Evolutionary conservation across 35 echinoderm and acorn worm genomes (phyloP).

Genomic region (Acanthaster planci): DNA sequence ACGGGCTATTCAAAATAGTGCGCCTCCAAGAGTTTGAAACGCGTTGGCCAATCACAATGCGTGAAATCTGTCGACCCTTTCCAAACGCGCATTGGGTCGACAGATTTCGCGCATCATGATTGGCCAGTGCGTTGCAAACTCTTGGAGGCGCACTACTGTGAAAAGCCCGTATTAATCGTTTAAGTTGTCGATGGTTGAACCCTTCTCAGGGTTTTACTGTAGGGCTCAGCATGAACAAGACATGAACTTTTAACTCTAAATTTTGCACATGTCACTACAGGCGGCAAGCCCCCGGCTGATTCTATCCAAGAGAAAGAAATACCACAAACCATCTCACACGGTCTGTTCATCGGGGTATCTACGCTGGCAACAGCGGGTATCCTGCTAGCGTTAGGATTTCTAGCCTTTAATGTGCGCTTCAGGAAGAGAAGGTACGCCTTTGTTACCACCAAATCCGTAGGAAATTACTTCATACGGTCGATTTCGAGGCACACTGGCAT

Average conservation of each 20-base stretch:
- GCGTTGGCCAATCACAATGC: too few species aligned
- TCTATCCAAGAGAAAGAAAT: constrained; percentile 51
- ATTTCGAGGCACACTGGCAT: not conserved
- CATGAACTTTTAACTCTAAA: not conserved
- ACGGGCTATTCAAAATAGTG: too few species aligned
- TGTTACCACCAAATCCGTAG: too few species aligned
- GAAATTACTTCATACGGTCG: not conserved
- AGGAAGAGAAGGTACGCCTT: constrained; percentile 67
- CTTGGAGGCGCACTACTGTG: too few species aligned
- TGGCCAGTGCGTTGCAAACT: too few species aligned
- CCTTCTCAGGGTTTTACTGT: too few species aligned
- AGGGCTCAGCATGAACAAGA: not conserved
- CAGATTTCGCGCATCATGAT: too few species aligned
- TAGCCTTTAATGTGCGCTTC: constrained; percentile 84
- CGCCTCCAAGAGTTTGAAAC: too few species aligned
- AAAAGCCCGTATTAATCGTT: too few species aligned
- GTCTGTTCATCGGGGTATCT: constrained; percentile 62
- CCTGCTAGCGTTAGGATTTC: constrained; percentile 69
- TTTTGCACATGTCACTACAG: constrained; percentile 30
- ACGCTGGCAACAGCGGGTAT: constrained; percentile 56
- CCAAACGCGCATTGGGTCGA: too few species aligned
- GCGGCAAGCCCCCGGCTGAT: constrained; percentile 81
- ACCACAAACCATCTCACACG: constrained; percentile 51
- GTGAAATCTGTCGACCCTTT: too few species aligned
- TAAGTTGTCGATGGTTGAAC: too few species aligned